Base-by-base conservation (phyloP, 2,113 vertebrate genomes). In the Leptocoma aspasia region DNA sequence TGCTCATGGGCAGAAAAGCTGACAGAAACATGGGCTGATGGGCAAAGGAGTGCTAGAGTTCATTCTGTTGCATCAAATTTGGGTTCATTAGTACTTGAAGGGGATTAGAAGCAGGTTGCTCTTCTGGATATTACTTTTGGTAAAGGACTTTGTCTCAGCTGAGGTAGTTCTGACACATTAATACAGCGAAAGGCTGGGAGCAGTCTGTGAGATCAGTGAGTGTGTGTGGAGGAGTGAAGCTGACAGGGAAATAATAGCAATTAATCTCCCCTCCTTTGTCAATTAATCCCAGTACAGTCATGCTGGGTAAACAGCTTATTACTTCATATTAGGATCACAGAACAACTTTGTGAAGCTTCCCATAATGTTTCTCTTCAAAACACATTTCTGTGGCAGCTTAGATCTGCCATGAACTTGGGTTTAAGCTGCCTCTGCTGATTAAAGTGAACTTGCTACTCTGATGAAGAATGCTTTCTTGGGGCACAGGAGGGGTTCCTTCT, bases 251-350 rank as follows among this genome's bases (percentile, higher is more conserved):
- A 96, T 97, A 97, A 97, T 94, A 94, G 95, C 96, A 94, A 95
- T 97, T 97, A 97, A 97, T 97, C 95, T 96, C 93, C 92, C 72
- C 93, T 97, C 96, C 97, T 96, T 96, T 96, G 97, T 93, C 95
- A 96, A 97, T 97, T 97, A 96, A 97, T 97, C 93, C 94, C 94
- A 96, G 94, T 96, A 96, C 91, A 91, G 92, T 92, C 86, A 87
- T 96, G 93, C 92, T 96, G 95, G 87, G 97, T 97, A 97, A 97
- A 98, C 97, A 96, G 92, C 96, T 97, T 96, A 97, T 98, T 98
- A 98, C 94, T 95, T 94, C 94, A 96, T 96, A 98, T 98, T 97
- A 97, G 95, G 96, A 95, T 96, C 96, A 97, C 97, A 91, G 90
- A 96, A 96, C 94, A 98, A 97, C 96, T 98, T 91, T 81, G 86